Conservation (phyloP, 1,140 invertebrate genomes). For the Helicoverpa armigera region DNA sequence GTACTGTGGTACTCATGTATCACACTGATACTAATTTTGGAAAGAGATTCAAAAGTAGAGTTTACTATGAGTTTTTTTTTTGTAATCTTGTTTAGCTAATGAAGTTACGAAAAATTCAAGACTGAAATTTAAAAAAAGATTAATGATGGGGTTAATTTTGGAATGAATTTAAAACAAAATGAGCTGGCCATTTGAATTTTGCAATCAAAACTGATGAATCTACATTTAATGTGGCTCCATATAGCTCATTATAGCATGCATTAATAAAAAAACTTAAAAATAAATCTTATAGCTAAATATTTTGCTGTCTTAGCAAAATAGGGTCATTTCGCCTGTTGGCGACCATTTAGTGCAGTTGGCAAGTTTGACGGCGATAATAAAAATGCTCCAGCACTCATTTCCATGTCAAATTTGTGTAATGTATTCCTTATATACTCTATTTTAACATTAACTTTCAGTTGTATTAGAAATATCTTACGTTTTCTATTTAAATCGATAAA, state of each 20-base stretch:
- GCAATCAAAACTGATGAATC: neutral
- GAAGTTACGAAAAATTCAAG: slow-evolving; percentile 1
- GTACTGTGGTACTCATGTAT: slow-evolving; percentile 14
- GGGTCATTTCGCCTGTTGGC: too few relatives aligned
- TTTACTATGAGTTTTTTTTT: too few relatives aligned
- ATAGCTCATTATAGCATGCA: neutral
- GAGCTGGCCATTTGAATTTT: neutral
- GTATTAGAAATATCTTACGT: too few relatives aligned
- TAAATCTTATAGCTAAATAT: slow-evolving; percentile 15
- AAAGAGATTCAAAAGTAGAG: neutral
- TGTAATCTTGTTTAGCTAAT: neutral
- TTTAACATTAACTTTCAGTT: too few relatives aligned
- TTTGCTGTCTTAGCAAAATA: neutral
- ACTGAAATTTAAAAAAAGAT: neutral
- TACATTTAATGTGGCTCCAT: neutral
- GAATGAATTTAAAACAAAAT: neutral
- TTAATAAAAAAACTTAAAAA: slow-evolving; percentile 12
- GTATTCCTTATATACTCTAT: too few relatives aligned
- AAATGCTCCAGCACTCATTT: too few relatives aligned
- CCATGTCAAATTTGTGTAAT: too few relatives aligned
- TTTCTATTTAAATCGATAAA: too few relatives aligned
- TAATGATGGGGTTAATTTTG: neutral
- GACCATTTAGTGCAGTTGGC: too few relatives aligned
- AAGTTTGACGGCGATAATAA: too few relatives aligned
- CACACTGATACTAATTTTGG: neutral